Conservation (phyloP, 2,888 invertebrate genomes). For the Cetonia aurata region DNA sequence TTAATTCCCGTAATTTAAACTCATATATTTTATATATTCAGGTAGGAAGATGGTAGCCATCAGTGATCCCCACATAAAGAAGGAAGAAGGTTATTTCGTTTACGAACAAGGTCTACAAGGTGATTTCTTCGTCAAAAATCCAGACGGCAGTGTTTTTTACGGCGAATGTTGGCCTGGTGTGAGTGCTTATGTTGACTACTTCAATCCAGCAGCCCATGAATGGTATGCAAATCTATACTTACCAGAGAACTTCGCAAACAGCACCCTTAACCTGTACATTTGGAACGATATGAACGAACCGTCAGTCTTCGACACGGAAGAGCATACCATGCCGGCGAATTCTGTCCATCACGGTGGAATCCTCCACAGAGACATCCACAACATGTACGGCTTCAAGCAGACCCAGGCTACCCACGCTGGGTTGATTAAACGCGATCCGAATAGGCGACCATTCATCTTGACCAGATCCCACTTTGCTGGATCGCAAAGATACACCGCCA, state of each 20-base stretch:
- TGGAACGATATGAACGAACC: conserved; percentile 99
- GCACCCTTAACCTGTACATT: conserved; percentile 82
- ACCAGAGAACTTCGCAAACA: conserved; percentile 74
- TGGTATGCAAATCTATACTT: conserved; percentile 78
- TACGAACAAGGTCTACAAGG: conserved; percentile 86
- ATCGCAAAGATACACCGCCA: conserved; percentile 87
- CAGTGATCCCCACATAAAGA: conserved; percentile 96
- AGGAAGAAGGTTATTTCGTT: conserved; percentile 86
- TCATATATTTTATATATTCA: neutral
- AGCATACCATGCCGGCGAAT: conserved; percentile 96
- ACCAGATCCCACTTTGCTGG: conserved; percentile 93
- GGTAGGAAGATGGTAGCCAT: conserved; percentile 92
- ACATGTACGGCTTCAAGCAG: conserved; percentile 84
- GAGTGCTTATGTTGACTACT: conserved; percentile 92
- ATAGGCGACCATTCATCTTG: conserved; percentile 89
- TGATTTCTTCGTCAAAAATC: conserved; percentile 87
- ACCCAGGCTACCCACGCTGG: conserved; percentile 75
- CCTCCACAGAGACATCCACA: conserved; percentile 93
- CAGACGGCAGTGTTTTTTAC: conserved; percentile 78
- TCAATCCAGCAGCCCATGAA: conserved; percentile 83
- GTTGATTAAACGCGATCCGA: conserved; percentile 70
- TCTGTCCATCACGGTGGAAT: conserved; percentile 82
- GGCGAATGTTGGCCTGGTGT: conserved; percentile 94
- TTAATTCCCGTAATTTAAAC: neutral
- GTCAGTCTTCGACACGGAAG: conserved; percentile 96